phyloP scores from a whole-genome alignment of 1,140 invertebrate species.

The Lordiphosa stackelbergi region DNA sequence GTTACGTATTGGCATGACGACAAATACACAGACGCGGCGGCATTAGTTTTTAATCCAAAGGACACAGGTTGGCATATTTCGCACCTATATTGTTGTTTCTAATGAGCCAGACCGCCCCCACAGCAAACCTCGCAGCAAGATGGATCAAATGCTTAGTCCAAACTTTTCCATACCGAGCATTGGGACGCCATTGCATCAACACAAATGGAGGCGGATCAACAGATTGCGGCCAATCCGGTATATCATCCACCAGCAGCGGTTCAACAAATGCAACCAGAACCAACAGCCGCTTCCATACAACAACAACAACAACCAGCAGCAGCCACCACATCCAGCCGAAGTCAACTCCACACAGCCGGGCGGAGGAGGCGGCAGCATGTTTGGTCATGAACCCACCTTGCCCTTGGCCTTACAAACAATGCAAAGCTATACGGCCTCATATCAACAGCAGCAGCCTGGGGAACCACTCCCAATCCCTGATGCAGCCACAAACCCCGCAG shows the following conservation, averaged over 20 bases:
- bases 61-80: conserved; percentile 2
- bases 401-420: conserved; percentile 82
- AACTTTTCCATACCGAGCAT: conserved; percentile 93
- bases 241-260: conserved; percentile 85
- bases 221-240: conserved; percentile 82
- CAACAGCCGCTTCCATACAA: conserved; percentile 71
- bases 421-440: conserved; percentile 77
- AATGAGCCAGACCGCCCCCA: not conserved
- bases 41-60: conserved; percentile 2
- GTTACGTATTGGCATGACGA: too few relatives aligned
- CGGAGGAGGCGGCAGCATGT: conserved; percentile 37
- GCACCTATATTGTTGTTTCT: not conserved
- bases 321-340: conserved; percentile 25
- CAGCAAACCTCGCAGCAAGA: conserved; percentile 25
- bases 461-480: conserved; percentile 84
- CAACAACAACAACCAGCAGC: conserved; percentile 68
- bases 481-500: conserved; percentile 94
- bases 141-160: conserved; percentile 92
- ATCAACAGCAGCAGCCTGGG: conserved; percentile 59
- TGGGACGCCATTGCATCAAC: conserved; percentile 91
- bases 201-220: conserved; percentile 94
- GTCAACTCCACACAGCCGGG: conserved; percentile 19
- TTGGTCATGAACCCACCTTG: conserved; percentile 64
- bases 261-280: conserved; percentile 69
- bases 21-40: conserved; percentile 2